phyloP scores from a whole-genome alignment of 2,113 vertebrate genomes.

The Salvelinus fontinalis region DNA sequence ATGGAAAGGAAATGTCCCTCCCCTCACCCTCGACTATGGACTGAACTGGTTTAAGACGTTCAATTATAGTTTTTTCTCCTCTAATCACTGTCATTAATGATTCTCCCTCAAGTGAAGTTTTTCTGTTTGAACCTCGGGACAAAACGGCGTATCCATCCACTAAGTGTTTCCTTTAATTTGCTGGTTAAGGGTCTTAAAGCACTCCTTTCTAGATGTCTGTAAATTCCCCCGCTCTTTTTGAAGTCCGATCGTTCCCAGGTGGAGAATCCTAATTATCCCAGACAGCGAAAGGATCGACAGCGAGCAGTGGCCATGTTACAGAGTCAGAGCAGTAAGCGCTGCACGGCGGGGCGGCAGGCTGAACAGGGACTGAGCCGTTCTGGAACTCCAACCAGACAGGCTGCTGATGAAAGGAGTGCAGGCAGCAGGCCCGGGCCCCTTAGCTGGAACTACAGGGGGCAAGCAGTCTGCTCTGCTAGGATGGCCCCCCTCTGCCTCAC shows the following conservation, averaged over 20 bases:
- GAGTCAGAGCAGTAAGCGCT: conserved; percentile 20
- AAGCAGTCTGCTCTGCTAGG: background rate
- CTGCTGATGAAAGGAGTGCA: background rate
- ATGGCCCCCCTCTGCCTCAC: too few relatives aligned
- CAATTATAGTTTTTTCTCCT: conserved; percentile 13
- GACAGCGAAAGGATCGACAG: conserved; percentile 39
- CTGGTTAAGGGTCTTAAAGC: conserved; percentile 37
- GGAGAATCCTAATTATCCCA: conserved; percentile 56
- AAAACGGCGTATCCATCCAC: conserved; percentile 11
- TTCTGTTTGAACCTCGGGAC: conserved; percentile 47
- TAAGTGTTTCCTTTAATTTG: conserved; percentile 49
- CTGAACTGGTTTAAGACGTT: conserved; percentile 15
- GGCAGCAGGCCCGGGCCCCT: background rate
- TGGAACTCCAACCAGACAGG: background rate
- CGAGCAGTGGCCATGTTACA: background rate
- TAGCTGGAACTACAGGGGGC: background rate
- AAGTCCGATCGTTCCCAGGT: conserved; percentile 49
- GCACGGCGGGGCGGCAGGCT: conserved; percentile 16
- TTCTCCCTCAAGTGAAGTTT: conserved; percentile 44
- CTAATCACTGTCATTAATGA: conserved; percentile 49
- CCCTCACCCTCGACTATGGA: background rate
- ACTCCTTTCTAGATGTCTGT: conserved; percentile 18
- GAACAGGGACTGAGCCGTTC: background rate
- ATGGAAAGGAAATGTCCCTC: conserved; percentile 23
- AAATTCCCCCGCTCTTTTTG: conserved; percentile 50